Evolutionary conservation across 2,888 invertebrate species (phyloP).

Genomic region (Diarsia rubi): DNA sequence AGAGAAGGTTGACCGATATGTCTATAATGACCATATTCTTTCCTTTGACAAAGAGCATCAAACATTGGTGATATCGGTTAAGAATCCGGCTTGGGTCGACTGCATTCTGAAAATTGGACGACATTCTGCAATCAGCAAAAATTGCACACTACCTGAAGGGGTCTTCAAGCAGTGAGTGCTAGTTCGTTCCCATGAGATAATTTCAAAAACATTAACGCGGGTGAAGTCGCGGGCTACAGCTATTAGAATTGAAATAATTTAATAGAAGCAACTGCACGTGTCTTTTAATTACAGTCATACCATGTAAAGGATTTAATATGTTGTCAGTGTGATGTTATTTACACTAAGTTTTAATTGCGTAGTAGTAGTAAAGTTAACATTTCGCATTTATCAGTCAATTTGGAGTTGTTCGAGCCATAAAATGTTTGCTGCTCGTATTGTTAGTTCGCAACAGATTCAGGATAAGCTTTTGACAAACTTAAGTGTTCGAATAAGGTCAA

Average conservation of each 20-base stretch:
- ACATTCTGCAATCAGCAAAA: no score
- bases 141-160: no score
- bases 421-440: slow-evolving; percentile 3
- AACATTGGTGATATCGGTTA: no score
- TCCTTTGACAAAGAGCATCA: no score
- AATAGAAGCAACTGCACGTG: slow-evolving; percentile 16
- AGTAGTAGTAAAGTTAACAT: slow-evolving; percentile 23
- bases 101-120: no score
- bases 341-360: slow-evolving; percentile 43
- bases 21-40: no score
- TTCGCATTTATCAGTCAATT: slow-evolving; percentile 19
- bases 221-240: not conserved
- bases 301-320: slow-evolving; percentile 29
- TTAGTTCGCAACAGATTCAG: slow-evolving; percentile 16
- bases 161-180: no score
- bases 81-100: no score
- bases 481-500: not conserved
- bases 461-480: slow-evolving; percentile 2
- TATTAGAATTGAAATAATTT: not conserved
- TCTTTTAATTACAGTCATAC: slow-evolving; percentile 25
- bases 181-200: not conserved
- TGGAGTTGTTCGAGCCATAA: slow-evolving; percentile 5
- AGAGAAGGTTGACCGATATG: no score
- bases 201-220: not conserved
- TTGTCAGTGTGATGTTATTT: slow-evolving; percentile 43